Percentiles rank a stretch among this genome's conserved stretches.
Conservation (phyloP, 2,113 vertebrate species). For the Erythrocercus mccallii region DNA sequence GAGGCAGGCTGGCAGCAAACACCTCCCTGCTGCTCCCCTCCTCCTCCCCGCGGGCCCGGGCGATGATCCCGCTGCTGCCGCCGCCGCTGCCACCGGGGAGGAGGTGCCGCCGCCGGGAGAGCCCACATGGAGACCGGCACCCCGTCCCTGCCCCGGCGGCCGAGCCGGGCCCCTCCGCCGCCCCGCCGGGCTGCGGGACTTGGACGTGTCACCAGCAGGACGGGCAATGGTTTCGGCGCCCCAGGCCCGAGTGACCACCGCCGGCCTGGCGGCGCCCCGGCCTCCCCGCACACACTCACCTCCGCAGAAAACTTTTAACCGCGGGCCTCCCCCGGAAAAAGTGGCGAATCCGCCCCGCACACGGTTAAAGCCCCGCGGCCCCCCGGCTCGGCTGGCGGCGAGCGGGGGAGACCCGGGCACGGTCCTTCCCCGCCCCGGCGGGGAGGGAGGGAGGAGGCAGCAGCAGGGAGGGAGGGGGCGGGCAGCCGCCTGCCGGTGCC, state of each 20-base stretch:
- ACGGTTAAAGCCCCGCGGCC: slow-evolving; percentile 27
- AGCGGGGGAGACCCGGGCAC: slow-evolving; percentile 51
- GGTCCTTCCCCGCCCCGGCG: slow-evolving; percentile 49
- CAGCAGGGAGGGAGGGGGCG: not conserved
- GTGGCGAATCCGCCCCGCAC: slow-evolving; percentile 32
- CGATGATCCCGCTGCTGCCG: slow-evolving; percentile 72
- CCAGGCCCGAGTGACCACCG: slow-evolving; percentile 67
- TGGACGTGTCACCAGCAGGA: slow-evolving; percentile 85
- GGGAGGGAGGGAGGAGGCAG: slow-evolving; percentile 21
- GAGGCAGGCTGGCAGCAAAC: slow-evolving; percentile 64
- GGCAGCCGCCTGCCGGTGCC: slow-evolving; percentile 71
- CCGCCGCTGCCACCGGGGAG: slow-evolving; percentile 59
- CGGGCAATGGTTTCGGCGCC: slow-evolving; percentile 81
- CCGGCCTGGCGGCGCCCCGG: slow-evolving; percentile 57
- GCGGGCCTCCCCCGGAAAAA: slow-evolving; percentile 51
- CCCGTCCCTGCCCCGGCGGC: slow-evolving; percentile 51
- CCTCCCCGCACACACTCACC: slow-evolving; percentile 67
- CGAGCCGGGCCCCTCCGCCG: not conserved
- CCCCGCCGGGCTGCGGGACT: slow-evolving; percentile 49
- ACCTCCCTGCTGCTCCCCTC: slow-evolving; percentile 65
- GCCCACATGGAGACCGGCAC: slow-evolving; percentile 64
- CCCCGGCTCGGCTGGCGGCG: slow-evolving; percentile 41
- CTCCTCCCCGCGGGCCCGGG: slow-evolving; percentile 71
- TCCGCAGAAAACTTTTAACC: slow-evolving; percentile 70
- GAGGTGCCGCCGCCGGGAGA: slow-evolving; percentile 41